Base-by-base conservation (phyloP, 2,113 vertebrate species). In the Erinaceus europaeus region DNA sequence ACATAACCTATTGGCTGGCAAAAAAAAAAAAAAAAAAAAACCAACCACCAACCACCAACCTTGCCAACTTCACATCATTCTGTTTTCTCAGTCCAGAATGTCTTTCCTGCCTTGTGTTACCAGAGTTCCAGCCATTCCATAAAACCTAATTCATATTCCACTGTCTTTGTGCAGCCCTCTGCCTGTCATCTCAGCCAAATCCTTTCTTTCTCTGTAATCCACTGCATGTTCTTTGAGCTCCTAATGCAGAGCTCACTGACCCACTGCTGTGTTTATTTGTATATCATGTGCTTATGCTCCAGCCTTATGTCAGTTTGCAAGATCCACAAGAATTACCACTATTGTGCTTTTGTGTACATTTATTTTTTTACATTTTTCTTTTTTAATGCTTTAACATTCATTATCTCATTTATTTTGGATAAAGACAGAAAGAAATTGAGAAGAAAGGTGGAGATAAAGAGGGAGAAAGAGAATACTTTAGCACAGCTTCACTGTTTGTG, bases 1-100 rank as follows among this genome's bases (percentile, higher is more conserved):
- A 44, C 36, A 0, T 0, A 3, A 10, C 25, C 27, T 61, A 1
- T 20, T 3, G 7, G 18, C 2, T 42, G 14, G 74, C 21, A n/a
- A n/a, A n/a, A n/a, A n/a, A n/a, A n/a, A n/a, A n/a, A n/a, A n/a
- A n/a, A n/a, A n/a, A n/a, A n/a, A n/a, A n/a, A n/a, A n/a, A n/a
- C n/a, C n/a, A n/a, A 3, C 1, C 8, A 21, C 40, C 20, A n/a
- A n/a, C n/a, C n/a, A n/a, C n/a, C 62, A 23, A 10, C 17, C 34
- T 72, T 12, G 13, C 10, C 3, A 4, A 57, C 23, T 5, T 36
- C 15, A n/a, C 4, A 8, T 52, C 10, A 55, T 4, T 4, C 4
- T 32, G 53, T 7, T n/a, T 69, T 76, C n/a, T 65, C 18, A 89
- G 57, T 32, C 48, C 25, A 1, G 50, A 72, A 73, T 69, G 52